Base-by-base conservation (phyloP, 2,888 invertebrate species). In the Epinotia demarniana region DNA sequence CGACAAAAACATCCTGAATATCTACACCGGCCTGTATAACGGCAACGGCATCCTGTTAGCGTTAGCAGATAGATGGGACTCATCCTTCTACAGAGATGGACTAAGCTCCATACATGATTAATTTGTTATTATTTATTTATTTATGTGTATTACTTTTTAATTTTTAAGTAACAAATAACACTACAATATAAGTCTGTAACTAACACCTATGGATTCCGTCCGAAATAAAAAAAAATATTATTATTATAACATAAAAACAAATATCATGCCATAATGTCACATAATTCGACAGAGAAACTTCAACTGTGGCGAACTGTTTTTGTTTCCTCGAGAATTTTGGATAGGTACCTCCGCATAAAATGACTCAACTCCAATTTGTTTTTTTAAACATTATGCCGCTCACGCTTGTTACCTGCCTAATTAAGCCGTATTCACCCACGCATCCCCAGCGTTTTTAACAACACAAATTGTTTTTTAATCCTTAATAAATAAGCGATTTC, bases 401-500 rank as follows among this genome's bases (percentile, higher is more conserved):
- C 61, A 43, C 53, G 43, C 61, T 58, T 67, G 66, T 66, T 43
- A 58, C 69, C 64, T 53, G 66, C 66, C 71, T 66, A 71, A 74
- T 66, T 33, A 43, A 16, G 43, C 53, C 60, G 39, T 57, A 71
- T 73, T 58, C 57, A 55, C 77, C 77, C 76, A 70, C 76, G 66
- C 12, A 6, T 23, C 23, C 5, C 11, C 11, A 8, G 13, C 39
- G 18, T 62, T 19, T 18, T 66, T 33, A 23, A 53, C 53, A 53
- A 33, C 16, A 73, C 76, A 70, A 79, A 78, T 78, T 69, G 77
- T 73, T 73, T 19, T 69, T 69, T 58, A 27, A 69, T 58, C n/a
- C 43, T 23, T 73, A 75, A 86, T 86, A 87, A 88, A 85, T 84
- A 86, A 85, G 81, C 82, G 80, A 86, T 91, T 87, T 90, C 87